phyloP scores from a whole-genome alignment of 2,888 invertebrate species.

The Pandemis corylana region DNA sequence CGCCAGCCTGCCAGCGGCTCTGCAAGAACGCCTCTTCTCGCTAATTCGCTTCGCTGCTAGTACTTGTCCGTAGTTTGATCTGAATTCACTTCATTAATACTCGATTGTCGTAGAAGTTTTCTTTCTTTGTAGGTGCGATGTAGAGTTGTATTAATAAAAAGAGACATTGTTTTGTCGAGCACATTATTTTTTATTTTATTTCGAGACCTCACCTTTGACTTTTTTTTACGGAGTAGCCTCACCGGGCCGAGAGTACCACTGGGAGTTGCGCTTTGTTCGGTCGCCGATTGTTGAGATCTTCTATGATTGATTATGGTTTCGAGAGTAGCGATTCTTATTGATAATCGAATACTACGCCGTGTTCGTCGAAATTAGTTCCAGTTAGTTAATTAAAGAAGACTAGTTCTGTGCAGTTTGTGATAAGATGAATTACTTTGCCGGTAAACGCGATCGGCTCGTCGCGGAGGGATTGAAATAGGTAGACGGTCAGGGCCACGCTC shows the following conservation, averaged over 20 bases:
- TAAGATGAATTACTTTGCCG: neutral
- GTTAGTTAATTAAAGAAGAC: neutral
- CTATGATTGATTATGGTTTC: too few relatives aligned
- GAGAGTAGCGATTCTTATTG: neutral
- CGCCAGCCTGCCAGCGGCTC: neutral
- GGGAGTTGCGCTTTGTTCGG: constrained; percentile 8
- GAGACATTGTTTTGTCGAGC: constrained; percentile 23
- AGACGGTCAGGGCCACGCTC: neutral
- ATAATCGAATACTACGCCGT: neutral
- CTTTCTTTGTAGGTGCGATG: constrained; percentile 26
- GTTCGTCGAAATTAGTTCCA: neutral
- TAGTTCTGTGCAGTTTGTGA: neutral
- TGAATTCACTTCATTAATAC: constrained; percentile 21
- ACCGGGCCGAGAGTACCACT: constrained; percentile 25
- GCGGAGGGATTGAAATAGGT: neutral
- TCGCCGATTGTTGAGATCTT: neutral
- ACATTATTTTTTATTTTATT: constrained; percentile 27
- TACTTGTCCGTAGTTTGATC: constrained; percentile 30
- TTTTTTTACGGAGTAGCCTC: neutral
- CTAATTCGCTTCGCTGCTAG: constrained; percentile 35
- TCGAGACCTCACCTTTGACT: neutral
- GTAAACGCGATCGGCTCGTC: neutral
- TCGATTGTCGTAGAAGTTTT: constrained; percentile 14
- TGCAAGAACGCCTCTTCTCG: neutral
- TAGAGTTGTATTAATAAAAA: constrained; percentile 17